These are phyloP conservation scores for Platanista minor DNA, from an alignment of 2,113 vertebrate genomes.

Conservation along the genomic window DNA sequence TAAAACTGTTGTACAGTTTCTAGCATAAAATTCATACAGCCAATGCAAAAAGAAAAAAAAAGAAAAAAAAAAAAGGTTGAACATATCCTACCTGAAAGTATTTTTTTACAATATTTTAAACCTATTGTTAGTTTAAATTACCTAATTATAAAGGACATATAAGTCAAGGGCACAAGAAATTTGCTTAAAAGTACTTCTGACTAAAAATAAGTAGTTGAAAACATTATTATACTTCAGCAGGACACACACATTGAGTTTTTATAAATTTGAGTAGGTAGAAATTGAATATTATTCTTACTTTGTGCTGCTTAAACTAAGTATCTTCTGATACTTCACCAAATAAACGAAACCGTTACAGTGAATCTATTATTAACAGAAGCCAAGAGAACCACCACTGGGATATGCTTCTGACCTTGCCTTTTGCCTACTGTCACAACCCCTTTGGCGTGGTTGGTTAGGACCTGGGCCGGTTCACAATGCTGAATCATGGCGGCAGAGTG, in stretches of 20 bases:
- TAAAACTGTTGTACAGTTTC: not conserved
- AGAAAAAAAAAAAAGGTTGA: not conserved
- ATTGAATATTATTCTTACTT: not conserved
- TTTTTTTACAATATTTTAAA: constrained; percentile 20
- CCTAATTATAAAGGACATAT: not conserved
- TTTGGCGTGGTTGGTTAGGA: not conserved
- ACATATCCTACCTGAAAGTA: not conserved
- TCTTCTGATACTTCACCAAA: not conserved
- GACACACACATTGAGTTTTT: not conserved
- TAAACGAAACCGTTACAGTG: not conserved
- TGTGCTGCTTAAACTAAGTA: constrained; percentile 8
- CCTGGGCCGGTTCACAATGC: not conserved
- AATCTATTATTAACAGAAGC: not conserved
- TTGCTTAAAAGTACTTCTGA: not conserved
- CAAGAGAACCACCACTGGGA: not conserved
- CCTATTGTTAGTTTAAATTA: constrained; percentile 33
- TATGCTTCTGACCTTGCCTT: not conserved
- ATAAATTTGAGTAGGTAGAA: not conserved
- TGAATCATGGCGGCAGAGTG: not conserved
- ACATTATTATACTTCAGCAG: not conserved
- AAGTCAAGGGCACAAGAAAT: constrained; percentile 16
- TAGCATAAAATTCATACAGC: not conserved
- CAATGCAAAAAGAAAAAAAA: not conserved
- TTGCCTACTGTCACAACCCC: not conserved
- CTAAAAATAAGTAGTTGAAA: constrained; percentile 34